Conservation (phyloP, 2,797 vertebrate species). For the Lophotriccus pileatus region DNA sequence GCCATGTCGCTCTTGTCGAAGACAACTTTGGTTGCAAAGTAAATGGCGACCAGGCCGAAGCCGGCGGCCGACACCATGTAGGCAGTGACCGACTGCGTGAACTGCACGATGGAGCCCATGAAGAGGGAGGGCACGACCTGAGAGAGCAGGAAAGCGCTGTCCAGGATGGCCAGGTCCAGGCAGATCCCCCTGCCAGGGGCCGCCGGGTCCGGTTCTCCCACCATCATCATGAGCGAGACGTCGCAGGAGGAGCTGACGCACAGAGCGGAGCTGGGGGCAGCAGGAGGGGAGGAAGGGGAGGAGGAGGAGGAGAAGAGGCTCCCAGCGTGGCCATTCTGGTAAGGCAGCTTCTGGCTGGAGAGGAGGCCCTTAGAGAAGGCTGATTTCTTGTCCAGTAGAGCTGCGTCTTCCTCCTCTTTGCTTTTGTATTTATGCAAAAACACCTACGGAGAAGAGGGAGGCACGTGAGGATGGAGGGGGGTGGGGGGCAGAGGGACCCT, state of each 20-base stretch:
- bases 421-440: conserved; percentile 78
- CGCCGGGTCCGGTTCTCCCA: conserved; percentile 50
- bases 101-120: conserved; percentile 84
- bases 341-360: conserved; percentile 55
- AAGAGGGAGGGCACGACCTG: conserved; percentile 84
- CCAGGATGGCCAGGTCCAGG: conserved; percentile 85
- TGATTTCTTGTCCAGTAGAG: conserved; percentile 46
- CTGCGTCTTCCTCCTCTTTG: conserved; percentile 40
- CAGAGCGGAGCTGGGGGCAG: conserved; percentile 35
- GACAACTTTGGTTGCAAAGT: conserved; percentile 80
- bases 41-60: conserved; percentile 82
- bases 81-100: conserved; percentile 81
- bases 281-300: neutral
- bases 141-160: conserved; percentile 86
- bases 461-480: neutral
- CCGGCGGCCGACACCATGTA: conserved; percentile 80
- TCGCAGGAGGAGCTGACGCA: conserved; percentile 72
- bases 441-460: conserved; percentile 65
- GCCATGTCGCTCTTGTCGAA: conserved; percentile 82
- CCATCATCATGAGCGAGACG: conserved; percentile 59
- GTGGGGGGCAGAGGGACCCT: neutral
- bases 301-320: conserved; percentile 28
- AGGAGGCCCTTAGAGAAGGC: conserved; percentile 65
- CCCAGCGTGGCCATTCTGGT: conserved; percentile 59
- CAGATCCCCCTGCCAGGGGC: conserved; percentile 78